Evolutionary conservation across 2,113 vertebrate species (phyloP).

Genomic region (cat (Felis catus)): F.catus_Fca126_mat1.0 CM031412.1:68736001-68736500

Average conservation of each 20-base stretch:
- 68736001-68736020: neutral
- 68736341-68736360: neutral
- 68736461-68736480: neutral
- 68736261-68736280: neutral
- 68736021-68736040: slow-evolving; percentile 2
- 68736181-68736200: neutral
- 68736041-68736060: neutral
- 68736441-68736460: neutral
- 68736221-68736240: neutral
- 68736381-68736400: neutral
- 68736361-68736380: neutral
- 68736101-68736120: neutral
- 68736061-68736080: neutral
- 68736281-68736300: neutral
- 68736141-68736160: rapidly evolving
- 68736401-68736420: neutral
- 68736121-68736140: neutral
- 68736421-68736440: neutral
- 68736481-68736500: neutral
- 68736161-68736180: neutral
- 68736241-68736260: neutral
- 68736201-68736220: neutral
- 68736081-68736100: neutral
- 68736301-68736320: neutral
- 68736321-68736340: neutral